Evolutionary conservation across 2,888 invertebrate genomes (phyloP).

Genomic region (Lydus trimaculatus): DNA sequence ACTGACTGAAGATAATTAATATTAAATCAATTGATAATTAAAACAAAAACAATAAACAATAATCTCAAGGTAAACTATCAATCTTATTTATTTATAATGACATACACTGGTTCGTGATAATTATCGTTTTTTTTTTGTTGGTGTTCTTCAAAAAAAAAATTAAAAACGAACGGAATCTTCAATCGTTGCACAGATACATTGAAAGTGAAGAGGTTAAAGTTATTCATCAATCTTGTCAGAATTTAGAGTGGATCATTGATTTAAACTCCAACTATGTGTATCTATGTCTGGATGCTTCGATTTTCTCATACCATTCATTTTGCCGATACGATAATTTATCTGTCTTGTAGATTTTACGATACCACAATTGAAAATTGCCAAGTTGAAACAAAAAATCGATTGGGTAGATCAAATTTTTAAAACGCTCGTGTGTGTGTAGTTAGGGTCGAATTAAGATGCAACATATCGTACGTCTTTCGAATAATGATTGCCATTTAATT

Average conservation of each 20-base stretch:
- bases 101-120: background rate
- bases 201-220: slow-evolving; percentile 33
- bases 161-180: background rate
- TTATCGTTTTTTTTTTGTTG: background rate
- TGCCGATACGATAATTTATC: background rate
- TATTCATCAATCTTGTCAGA: slow-evolving; percentile 39
- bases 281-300: background rate
- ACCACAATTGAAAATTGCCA: background rate
- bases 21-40: background rate
- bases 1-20: background rate
- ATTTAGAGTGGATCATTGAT: slow-evolving; percentile 35
- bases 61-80: background rate
- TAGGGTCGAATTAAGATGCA: too few relatives aligned
- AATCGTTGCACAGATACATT: slow-evolving; percentile 1
- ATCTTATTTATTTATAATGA: background rate
- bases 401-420: too few relatives aligned
- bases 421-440: too few relatives aligned
- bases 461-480: too few relatives aligned
- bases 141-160: too few relatives aligned
- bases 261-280: slow-evolving; percentile 17
- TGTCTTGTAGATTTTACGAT: background rate
- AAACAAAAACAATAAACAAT: background rate
- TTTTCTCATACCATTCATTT: background rate
- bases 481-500: too few relatives aligned
- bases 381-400: background rate